phyloP scores from a whole-genome alignment of 2,888 invertebrate species.

The Prionchulus punctatus region DNA sequence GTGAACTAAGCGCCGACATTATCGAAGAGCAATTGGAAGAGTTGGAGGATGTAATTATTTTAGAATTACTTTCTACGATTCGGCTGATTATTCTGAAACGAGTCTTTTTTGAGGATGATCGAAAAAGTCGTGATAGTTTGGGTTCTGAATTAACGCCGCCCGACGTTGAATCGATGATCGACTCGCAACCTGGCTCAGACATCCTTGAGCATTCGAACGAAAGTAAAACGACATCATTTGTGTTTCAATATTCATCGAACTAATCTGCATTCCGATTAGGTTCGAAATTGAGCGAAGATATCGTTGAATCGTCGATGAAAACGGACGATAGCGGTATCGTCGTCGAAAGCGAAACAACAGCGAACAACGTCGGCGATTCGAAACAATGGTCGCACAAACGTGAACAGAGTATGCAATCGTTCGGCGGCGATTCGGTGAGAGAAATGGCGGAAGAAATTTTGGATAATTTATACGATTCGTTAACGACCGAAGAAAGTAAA shows the following conservation, averaged over 20 bases:
- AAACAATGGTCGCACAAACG: too few relatives aligned
- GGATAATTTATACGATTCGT: slow-evolving; percentile 21
- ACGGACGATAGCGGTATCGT: neutral
- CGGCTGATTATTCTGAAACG: too few relatives aligned
- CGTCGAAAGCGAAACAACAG: neutral
- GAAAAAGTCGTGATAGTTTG: slow-evolving; percentile 17
- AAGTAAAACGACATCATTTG: too few relatives aligned
- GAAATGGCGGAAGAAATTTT: slow-evolving; percentile 24
- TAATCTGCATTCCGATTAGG: too few relatives aligned
- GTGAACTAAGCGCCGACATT: slow-evolving; percentile 91
- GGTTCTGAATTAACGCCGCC: neutral
- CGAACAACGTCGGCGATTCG: too few relatives aligned
- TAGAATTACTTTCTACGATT: neutral
- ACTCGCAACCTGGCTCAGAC: neutral
- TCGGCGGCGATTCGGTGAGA: slow-evolving; percentile 6
- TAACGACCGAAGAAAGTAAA: slow-evolving; percentile 18
- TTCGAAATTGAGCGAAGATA: too few relatives aligned
- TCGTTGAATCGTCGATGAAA: too few relatives aligned
- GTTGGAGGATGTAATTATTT: slow-evolving; percentile 8
- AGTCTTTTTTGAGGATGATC: slow-evolving; percentile 2
- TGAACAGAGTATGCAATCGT: neutral
- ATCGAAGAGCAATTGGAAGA: slow-evolving; percentile 48
- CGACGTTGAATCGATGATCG: neutral
- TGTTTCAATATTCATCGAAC: too few relatives aligned
- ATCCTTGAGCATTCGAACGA: neutral